A percentile compares a stretch with the other conserved stretches of the same genome.
Conservation (phyloP, 2,888 invertebrate species). For the Lasioglossum figueresi region DNA sequence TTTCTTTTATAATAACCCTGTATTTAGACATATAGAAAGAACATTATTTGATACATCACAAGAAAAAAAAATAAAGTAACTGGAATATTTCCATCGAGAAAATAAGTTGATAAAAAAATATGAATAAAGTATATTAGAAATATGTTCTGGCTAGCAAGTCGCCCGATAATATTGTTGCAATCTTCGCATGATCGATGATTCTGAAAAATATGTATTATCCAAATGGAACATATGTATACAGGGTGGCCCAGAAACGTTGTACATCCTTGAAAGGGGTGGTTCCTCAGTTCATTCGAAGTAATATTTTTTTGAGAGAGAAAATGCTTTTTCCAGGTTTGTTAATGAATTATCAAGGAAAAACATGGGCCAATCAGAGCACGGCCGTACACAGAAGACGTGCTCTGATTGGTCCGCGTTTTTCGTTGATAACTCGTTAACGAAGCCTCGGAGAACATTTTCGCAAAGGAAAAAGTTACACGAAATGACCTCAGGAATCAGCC, state of each 20-base stretch:
- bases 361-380: too few relatives aligned
- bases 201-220: background rate
- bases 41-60: background rate
- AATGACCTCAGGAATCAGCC: background rate
- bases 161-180: background rate
- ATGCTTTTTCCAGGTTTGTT: background rate
- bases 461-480: background rate
- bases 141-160: background rate
- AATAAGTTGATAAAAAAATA: background rate
- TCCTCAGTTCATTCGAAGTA: background rate
- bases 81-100: background rate
- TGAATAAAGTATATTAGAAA: background rate
- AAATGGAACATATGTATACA: background rate
- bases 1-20: background rate
- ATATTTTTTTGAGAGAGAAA: background rate
- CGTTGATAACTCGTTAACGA: background rate
- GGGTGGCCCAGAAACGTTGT: background rate
- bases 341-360: background rate
- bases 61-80: background rate
- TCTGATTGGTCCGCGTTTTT: too few relatives aligned
- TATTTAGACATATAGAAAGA: background rate
- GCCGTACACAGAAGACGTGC: too few relatives aligned
- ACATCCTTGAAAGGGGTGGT: background rate
- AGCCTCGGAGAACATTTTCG: background rate
- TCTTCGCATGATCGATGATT: slow-evolving; percentile 2